These are phyloP conservation scores for Caenorhabditis sp. DNA, from an alignment of 2,888 invertebrate species.

Conservation along the genomic window DNA sequence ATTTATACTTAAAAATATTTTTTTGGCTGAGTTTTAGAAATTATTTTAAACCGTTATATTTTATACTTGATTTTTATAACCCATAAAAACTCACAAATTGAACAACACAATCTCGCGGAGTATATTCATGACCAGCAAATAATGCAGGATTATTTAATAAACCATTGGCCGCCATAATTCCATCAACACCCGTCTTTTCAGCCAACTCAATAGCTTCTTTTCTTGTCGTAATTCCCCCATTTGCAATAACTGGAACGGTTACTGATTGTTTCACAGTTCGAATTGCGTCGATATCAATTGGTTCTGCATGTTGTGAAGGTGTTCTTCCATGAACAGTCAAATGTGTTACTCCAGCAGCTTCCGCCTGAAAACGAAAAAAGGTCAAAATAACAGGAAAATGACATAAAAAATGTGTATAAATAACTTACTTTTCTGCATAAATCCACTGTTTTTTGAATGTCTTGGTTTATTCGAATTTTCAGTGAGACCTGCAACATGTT, in stretches of 20 bases:
- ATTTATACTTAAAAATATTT: too few relatives aligned
- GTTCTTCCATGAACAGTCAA: conserved; percentile 91
- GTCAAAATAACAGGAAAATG: neutral
- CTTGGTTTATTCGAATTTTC: conserved; percentile 85
- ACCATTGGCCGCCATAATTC: conserved; percentile 90
- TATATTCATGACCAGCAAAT: conserved; percentile 80
- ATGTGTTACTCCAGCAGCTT: conserved; percentile 75
- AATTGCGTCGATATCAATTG: conserved; percentile 79
- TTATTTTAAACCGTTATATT: too few relatives aligned
- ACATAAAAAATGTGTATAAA: neutral
- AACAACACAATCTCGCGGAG: conserved; percentile 82
- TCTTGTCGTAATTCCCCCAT: conserved; percentile 85
- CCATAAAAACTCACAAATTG: conserved; percentile 78
- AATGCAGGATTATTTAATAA: conserved; percentile 89
- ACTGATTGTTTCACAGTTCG: conserved; percentile 76
- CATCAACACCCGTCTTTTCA: conserved; percentile 78
- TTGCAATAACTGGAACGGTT: conserved; percentile 84
- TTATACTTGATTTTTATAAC: too few relatives aligned
- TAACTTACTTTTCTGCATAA: conserved; percentile 73
- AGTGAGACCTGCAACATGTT: conserved; percentile 77
- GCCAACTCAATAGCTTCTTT: conserved; percentile 80
- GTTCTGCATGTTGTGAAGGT: conserved; percentile 79
- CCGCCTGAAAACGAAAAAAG: conserved; percentile 33
- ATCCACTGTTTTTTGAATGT: conserved; percentile 80
- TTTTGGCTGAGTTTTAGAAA: too few relatives aligned